Evolutionary conservation across 2,888 invertebrate species (phyloP), one percentile per base, ranked within the genome.

Genomic region (Lithodes maja): DNA sequence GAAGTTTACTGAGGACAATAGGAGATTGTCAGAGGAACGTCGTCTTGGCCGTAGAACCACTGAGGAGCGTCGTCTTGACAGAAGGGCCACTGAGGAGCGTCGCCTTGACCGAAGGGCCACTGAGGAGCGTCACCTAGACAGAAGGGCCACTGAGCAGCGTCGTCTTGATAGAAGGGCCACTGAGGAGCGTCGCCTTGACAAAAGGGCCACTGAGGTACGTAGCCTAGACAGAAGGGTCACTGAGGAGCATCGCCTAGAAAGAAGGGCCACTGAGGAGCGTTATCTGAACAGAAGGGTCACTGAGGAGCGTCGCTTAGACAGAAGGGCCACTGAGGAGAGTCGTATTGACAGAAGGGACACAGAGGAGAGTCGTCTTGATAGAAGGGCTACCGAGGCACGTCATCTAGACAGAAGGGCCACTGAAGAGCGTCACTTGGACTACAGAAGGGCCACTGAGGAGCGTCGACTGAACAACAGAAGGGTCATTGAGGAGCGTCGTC

Each of bases 381-480:
- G 71, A n/a, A 71, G 71, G n/a, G 12, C 71, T n/a, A n/a, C 71
- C n/a, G 71, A 71, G 17, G 71, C 7, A 71, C 77, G 71, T 3
- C 9, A n/a, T 15, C 71, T 77, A 49, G 77, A 77, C 15, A 77
- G 77, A 50, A 77, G 77, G 49, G 49, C n/a, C n/a, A 71, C 15
- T 71, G 71, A 71, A n/a, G 61, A 61, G 61, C 81, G 81, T 12
- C 68, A 53, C 33, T 12, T 81, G 55, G 81, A 71, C 17, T n/a
- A 3, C 61, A 81, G 68, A 17, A 81, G 68, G 33, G 12, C 12
- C 2, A 49, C 61, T 50, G 61, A 49, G 1, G 81, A 81, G 53
- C 61, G 81, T 17, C 81, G 81, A 33, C 68, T 81, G 55, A 68
- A 61, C 81, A 81, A n/a, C 61, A 81, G 81, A 68, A 81, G 81